Base-by-base conservation (phyloP, 2,797 vertebrate species). In the Cuculus canorus region DNA sequence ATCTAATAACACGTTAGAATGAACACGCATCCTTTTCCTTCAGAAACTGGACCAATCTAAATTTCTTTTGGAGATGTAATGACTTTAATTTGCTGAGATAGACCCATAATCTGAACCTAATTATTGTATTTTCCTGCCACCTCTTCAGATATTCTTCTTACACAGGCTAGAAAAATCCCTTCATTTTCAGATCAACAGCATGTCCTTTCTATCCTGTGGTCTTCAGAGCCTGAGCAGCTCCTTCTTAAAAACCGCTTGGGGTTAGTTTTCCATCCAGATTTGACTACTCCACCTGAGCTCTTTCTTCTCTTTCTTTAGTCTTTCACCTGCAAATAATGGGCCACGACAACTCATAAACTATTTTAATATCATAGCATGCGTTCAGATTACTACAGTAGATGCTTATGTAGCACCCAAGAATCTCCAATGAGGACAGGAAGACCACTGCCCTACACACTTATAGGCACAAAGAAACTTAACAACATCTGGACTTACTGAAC, bases 61-160 rank as follows among this genome's bases (percentile, higher is more conserved):
- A 86, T 65, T 60, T 17, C 6, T 88, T 88, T 76, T 88, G 37
- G 30, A 95, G 41, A 13, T 10, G 13, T 2, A 14, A 69, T 50
- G 15, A 35, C 69, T 86, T 90, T 57, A 0, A 39, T 69, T 90
- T 93, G 39, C 57, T 43, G 69, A 88, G 54, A 33, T 57, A 60
- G 3, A 35, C 30, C 27, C 4, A 1, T 19, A 33, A 32, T 17
- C 35, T n/a, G 45, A 85, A 54, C 6, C 17, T 27, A 32, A 41
- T 48, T 79, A 53, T 59, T 65, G 25, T 43, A 32, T 56, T 91
- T 90, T 72, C 32, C 80, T 90, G 41, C 10, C 70, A 47, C 8
- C 5, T 68, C 70, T 72, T 1, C 0, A 52, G 48, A 61, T 16
- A 10, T 0, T 1, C 8, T 16, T 54, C 63, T 78, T 91, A 25